phyloP scores from a whole-genome alignment of 2,113 vertebrate species.

The Callaeas wilsoni region DNA sequence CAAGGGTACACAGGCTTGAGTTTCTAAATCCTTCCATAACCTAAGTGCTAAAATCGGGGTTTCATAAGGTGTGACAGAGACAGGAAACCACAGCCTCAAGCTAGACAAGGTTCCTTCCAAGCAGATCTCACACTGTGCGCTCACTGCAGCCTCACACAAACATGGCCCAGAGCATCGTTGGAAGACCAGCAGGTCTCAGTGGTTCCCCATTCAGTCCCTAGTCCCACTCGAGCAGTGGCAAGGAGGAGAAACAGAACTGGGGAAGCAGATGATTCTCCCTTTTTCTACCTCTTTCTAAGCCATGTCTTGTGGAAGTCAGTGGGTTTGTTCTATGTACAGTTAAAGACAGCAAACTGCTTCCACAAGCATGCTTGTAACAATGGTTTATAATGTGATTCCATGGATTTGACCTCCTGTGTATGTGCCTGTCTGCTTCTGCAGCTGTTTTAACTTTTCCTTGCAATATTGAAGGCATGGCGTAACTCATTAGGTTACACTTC shows the following conservation, averaged over 20 bases:
- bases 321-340: neutral
- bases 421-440: neutral
- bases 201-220: neutral
- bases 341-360: constrained; percentile 37
- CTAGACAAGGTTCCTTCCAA: neutral
- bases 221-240: neutral
- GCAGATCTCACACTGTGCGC: neutral
- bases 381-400: neutral
- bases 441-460: neutral
- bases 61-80: constrained; percentile 10
- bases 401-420: neutral
- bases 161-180: rapidly evolving
- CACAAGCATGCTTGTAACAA: neutral
- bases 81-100: neutral
- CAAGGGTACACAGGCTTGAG: neutral
- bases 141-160: neutral
- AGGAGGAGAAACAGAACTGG: neutral
- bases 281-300: neutral
- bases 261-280: neutral
- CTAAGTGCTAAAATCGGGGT: neutral
- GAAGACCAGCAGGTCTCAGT: neutral
- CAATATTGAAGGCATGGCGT: neutral
- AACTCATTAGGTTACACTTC: neutral
- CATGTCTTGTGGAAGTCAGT: neutral
- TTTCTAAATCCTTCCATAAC: neutral